Conservation (phyloP, 1,140 invertebrate species). For the Meloidogyne chitwoodi region DNA sequence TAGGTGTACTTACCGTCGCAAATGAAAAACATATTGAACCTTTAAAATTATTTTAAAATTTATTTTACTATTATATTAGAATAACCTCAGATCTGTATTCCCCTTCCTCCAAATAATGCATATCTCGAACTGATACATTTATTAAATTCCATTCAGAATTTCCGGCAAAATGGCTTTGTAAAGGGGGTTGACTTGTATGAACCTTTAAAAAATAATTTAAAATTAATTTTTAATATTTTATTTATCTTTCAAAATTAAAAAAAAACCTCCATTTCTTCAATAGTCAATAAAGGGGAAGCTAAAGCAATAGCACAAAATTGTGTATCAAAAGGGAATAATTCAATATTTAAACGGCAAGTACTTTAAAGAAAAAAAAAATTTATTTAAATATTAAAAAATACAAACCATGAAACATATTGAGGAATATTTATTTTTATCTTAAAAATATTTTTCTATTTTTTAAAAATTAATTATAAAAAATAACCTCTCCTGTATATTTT, state of each 20-base stretch:
- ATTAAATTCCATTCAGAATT: constrained; percentile 56
- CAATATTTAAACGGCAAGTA: constrained; percentile 47
- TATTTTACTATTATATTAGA: neutral
- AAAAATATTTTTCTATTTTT: neutral
- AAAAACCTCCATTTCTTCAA: constrained; percentile 51
- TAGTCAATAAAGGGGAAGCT: constrained; percentile 54
- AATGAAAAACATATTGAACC: constrained; percentile 54
- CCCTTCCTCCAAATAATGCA: constrained; percentile 50
- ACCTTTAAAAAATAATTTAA: neutral
- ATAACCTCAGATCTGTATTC: constrained; percentile 39
- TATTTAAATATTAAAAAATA: neutral
- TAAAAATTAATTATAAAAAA: neutral
- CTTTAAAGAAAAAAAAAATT: neutral
- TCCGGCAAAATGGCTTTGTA: constrained; percentile 31
- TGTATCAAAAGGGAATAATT: constrained; percentile 49
- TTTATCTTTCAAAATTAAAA: neutral
- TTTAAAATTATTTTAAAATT: neutral
- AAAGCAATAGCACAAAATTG: constrained; percentile 56
- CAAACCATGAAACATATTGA: constrained; percentile 44
- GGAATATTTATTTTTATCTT: constrained; percentile 53
- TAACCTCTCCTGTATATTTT: constrained; percentile 30
- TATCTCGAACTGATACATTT: constrained; percentile 56
- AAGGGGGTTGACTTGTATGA: constrained; percentile 7
- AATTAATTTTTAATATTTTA: neutral
- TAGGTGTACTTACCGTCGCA: constrained; percentile 25